These are phyloP conservation scores for Leucophora obtusa DNA, from an alignment of 2,888 invertebrate species.

Conservation along the genomic window DNA sequence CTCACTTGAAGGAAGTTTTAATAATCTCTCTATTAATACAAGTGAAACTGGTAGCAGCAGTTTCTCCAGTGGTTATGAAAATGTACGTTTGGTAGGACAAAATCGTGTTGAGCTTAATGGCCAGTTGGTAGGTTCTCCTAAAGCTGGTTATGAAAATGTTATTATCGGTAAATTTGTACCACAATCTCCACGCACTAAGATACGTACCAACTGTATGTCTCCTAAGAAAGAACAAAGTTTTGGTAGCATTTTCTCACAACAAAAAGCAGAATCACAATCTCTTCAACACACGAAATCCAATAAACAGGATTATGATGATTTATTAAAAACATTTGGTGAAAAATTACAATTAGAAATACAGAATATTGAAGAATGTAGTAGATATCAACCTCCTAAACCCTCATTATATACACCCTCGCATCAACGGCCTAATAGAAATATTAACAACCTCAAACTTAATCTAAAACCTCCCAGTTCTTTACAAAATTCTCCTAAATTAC, in stretches of 20 bases:
- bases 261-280: conserved; percentile 54
- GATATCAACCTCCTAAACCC: conserved; percentile 61
- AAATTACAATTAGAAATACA: conserved; percentile 81
- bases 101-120: conserved; percentile 76
- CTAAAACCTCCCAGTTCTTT: conserved; percentile 68
- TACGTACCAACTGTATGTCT: conserved; percentile 80
- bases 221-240: conserved; percentile 79
- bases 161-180: conserved; percentile 77
- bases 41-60: conserved; percentile 17
- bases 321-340: conserved; percentile 80
- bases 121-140: conserved; percentile 64
- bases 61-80: conserved; percentile 79
- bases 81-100: conserved; percentile 78
- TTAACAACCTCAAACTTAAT: conserved; percentile 77
- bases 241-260: conserved; percentile 66
- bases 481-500: conserved; percentile 71
- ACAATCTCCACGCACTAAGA: conserved; percentile 79
- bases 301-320: conserved; percentile 77
- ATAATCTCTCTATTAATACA: conserved; percentile 56
- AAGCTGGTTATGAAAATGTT: conserved; percentile 82
- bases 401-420: background rate
- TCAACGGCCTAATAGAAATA: conserved; percentile 74
- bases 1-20: conserved; percentile 63
- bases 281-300: conserved; percentile 66
- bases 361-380: conserved; percentile 72